These are phyloP conservation scores for Canis aureus DNA, from an alignment of 2,113 vertebrate genomes.

Conservation along the genomic window DNA sequence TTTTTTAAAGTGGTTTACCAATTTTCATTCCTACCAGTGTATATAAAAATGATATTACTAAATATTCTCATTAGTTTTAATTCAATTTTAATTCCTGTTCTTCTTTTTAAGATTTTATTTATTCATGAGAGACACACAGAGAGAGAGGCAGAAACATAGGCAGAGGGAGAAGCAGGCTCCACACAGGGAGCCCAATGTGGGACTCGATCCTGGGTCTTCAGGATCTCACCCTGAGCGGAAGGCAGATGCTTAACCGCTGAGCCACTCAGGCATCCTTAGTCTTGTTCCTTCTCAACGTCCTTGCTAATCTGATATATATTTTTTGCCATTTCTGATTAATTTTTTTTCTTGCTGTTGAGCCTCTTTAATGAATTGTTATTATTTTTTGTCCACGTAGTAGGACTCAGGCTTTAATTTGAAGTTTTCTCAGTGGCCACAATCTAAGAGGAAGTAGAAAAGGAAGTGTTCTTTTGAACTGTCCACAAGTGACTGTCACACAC, in stretches of 20 bases:
- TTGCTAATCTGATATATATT: not conserved
- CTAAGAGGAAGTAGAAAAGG: not conserved
- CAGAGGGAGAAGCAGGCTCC: too few species aligned
- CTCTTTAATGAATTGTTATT: not conserved
- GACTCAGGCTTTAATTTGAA: not conserved
- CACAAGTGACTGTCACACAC: not conserved
- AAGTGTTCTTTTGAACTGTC: not conserved
- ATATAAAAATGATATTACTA: not conserved
- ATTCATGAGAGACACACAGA: too few species aligned
- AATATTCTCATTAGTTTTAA: not conserved
- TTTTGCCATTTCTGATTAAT: not conserved
- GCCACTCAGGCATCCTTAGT: not conserved
- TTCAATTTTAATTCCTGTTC: conserved; percentile 28
- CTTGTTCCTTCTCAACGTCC: not conserved
- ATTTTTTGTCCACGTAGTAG: not conserved
- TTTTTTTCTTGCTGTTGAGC: not conserved
- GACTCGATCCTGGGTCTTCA: too few species aligned
- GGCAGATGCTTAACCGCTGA: too few species aligned
- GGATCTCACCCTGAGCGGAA: too few species aligned
- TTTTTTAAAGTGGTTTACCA: not conserved
- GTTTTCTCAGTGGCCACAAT: not conserved
- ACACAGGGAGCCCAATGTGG: too few species aligned
- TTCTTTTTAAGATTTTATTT: too few species aligned
- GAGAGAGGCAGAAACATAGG: too few species aligned
- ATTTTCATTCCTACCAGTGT: not conserved